These are phyloP conservation scores for Cylindroiulus punctatus DNA, from an alignment of 2,888 invertebrate species.

Conservation along the genomic window DNA sequence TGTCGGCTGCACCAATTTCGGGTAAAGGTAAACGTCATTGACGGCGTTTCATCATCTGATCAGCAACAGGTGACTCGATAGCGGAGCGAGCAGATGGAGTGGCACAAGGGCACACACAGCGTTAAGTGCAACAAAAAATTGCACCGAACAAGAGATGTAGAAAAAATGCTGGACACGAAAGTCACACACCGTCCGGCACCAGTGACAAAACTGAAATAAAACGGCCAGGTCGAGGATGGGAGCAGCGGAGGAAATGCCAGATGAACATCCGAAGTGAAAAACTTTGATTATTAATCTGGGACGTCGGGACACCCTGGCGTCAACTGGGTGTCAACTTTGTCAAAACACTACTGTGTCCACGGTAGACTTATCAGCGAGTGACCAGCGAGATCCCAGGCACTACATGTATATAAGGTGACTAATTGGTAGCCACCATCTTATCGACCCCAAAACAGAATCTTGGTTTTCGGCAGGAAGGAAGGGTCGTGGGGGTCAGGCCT, in stretches of 20 bases:
- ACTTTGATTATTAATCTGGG: not conserved
- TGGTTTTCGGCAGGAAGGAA: slow-evolving; percentile 27
- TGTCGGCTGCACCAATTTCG: slow-evolving; percentile 47
- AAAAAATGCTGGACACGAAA: not conserved
- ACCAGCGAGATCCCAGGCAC: not conserved
- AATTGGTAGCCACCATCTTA: slow-evolving; percentile 1
- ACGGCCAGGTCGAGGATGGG: not conserved
- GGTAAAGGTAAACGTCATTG: slow-evolving; percentile 50
- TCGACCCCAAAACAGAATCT: not conserved
- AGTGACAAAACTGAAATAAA: not conserved
- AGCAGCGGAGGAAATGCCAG: not conserved
- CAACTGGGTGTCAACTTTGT: not conserved
- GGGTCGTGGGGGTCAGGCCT: not conserved
- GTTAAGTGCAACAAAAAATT: not conserved
- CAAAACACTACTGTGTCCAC: slow-evolving; percentile 30
- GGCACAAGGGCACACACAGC: not conserved
- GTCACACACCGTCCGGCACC: not conserved
- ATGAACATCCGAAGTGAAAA: slow-evolving; percentile 15
- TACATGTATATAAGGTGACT: not conserved
- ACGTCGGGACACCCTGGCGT: slow-evolving; percentile 8
- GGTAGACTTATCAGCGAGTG: not conserved
- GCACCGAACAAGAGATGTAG: no score
- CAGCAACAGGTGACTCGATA: slow-evolving; percentile 24
- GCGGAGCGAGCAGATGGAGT: not conserved
- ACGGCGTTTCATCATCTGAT: slow-evolving; percentile 40